phyloP scores from a whole-genome alignment of 2,113 vertebrate species.

The Rynchops niger region DNA sequence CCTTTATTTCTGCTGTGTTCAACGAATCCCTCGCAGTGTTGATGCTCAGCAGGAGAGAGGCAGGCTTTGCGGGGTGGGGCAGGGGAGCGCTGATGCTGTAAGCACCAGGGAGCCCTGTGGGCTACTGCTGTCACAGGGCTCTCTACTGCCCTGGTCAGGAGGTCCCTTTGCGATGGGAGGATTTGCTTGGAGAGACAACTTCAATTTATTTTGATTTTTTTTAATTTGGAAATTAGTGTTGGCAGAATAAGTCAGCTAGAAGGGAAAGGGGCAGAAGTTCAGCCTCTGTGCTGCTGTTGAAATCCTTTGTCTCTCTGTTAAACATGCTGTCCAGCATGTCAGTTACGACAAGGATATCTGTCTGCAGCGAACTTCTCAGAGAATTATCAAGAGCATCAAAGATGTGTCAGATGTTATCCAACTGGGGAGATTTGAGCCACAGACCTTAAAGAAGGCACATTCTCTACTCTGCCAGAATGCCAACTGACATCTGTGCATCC shows the following conservation, averaged over 20 bases:
- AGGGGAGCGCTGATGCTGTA: background rate
- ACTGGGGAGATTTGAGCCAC: background rate
- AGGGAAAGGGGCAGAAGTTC: background rate
- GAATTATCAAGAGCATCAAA: background rate
- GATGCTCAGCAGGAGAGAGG: background rate
- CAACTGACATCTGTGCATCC: background rate
- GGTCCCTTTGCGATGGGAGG: background rate
- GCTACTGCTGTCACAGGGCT: background rate
- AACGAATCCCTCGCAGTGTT: background rate
- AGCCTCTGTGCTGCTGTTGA: background rate
- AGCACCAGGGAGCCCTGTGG: background rate
- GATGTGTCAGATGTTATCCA: background rate
- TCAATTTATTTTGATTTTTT: background rate
- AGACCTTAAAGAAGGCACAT: background rate
- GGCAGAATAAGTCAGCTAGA: background rate
- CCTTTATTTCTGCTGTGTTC: background rate
- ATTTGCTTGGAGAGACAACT: background rate
- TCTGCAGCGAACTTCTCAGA: background rate
- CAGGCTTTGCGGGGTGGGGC: background rate
- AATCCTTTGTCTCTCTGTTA: background rate
- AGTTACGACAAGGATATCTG: background rate
- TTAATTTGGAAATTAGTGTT: background rate
- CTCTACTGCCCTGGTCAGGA: background rate
- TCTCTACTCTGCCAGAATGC: background rate
- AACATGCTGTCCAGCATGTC: background rate